Conservation (phyloP, 2,797 vertebrate species). For the Trachurus trachurus region DNA sequence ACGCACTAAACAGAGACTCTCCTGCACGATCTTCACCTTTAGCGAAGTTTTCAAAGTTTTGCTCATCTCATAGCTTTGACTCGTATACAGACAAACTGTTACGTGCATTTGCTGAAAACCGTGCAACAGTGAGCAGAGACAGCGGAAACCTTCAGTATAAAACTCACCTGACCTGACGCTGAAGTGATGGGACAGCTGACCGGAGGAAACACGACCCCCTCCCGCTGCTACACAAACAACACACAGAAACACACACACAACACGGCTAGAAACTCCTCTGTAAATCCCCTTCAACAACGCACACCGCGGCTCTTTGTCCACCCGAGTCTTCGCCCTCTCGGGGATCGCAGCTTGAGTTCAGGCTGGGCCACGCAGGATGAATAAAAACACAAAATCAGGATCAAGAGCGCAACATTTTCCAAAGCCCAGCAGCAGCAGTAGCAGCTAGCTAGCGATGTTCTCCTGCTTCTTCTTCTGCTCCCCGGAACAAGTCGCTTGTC, state of each 20-base stretch:
- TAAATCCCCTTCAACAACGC: accelerated
- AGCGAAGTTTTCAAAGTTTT: constrained; percentile 37
- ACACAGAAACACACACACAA: constrained; percentile 30
- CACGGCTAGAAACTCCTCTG: neutral
- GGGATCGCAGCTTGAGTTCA: accelerated
- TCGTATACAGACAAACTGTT: accelerated
- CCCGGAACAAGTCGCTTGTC: constrained; percentile 23
- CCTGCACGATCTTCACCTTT: neutral
- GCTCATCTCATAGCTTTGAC: accelerated
- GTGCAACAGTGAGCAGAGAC: accelerated
- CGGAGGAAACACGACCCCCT: constrained; percentile 23
- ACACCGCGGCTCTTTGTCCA: accelerated
- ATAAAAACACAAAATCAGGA: neutral
- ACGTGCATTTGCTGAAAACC: accelerated
- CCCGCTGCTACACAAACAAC: constrained; percentile 15
- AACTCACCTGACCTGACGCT: constrained; percentile 57
- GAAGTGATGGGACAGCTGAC: constrained; percentile 56
- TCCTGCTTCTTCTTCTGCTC: constrained; percentile 18
- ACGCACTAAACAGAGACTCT: neutral
- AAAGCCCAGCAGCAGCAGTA: neutral
- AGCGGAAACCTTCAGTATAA: neutral
- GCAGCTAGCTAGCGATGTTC: constrained; percentile 48
- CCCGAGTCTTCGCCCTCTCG: accelerated
- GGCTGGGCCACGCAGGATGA: accelerated
- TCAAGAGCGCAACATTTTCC: constrained; percentile 36